Conservation (phyloP, 2,888 invertebrate species). For the Athalia cordata region DNA sequence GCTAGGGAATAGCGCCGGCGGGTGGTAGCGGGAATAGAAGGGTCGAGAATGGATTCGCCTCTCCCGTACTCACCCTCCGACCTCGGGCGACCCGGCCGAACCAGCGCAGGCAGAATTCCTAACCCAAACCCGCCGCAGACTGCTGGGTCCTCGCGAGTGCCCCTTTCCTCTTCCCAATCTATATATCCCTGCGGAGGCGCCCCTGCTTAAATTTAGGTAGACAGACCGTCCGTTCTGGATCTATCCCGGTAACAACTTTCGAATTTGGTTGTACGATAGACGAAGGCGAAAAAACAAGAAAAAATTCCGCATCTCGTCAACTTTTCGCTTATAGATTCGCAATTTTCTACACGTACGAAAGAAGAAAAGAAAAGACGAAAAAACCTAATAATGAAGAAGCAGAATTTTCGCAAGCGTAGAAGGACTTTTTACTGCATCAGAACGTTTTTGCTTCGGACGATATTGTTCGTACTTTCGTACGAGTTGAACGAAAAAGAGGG, state of each 20-base stretch:
- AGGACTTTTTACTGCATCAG: no score
- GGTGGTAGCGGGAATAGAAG: conserved; percentile 44
- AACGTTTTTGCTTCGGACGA: no score
- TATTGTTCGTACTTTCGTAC: no score
- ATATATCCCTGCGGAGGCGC: conserved; percentile 36
- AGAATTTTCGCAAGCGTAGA: no score
- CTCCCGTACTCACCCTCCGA: conserved; percentile 53
- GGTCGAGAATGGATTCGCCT: conserved; percentile 50
- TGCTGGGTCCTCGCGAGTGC: conserved; percentile 44
- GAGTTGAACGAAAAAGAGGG: no score
- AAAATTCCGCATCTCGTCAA: no score
- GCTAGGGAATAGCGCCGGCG: conserved; percentile 38
- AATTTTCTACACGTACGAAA: no score
- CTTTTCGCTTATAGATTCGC: no score
- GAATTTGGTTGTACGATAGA: conserved; percentile 3
- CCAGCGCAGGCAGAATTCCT: conserved; percentile 61
- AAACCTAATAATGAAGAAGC: no score
- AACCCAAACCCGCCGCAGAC: conserved; percentile 47
- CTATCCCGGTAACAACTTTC: conserved; percentile 30
- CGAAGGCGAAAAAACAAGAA: no score
- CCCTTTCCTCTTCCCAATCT: conserved; percentile 43
- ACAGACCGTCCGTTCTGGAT: conserved; percentile 41
- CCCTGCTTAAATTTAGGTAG: conserved; percentile 44
- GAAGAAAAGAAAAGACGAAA: no score
- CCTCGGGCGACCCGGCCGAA: conserved; percentile 60